Conservation (phyloP, 2,113 vertebrate species). For the Peucedramus taeniatus region DNA sequence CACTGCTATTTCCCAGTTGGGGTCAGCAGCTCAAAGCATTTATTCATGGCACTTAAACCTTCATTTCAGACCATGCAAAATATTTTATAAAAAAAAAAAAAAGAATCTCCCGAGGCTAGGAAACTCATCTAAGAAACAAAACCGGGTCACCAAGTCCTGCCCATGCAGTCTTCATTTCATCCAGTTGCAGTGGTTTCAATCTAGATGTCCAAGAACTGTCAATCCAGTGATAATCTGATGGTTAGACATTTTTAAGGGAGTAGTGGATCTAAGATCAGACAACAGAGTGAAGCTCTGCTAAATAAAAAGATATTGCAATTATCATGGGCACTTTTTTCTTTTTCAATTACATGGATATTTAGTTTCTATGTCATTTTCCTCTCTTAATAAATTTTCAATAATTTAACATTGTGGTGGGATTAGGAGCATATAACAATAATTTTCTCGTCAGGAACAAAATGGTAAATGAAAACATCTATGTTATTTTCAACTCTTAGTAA, state of each 20-base stretch:
- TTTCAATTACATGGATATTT: background rate
- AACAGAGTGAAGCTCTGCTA: background rate
- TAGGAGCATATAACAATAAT: background rate
- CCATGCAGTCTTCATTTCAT: background rate
- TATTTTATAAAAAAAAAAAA: background rate
- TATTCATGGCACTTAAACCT: background rate
- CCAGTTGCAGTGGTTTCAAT: background rate
- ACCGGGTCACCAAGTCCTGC: background rate
- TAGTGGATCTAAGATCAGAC: background rate
- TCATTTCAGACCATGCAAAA: background rate
- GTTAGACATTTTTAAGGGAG: background rate
- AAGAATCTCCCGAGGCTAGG: background rate
- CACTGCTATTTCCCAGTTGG: background rate
- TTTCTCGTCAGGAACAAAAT: background rate
- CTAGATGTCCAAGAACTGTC: background rate
- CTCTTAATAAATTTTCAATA: background rate
- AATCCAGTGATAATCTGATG: background rate
- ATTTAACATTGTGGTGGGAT: background rate
- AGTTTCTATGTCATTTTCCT: background rate
- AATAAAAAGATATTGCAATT: background rate
- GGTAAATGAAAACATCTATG: background rate
- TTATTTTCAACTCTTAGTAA: background rate
- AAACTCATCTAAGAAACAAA: background rate
- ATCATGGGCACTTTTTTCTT: background rate
- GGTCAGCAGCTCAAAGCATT: background rate